Conservation (phyloP, 1,140 invertebrate genomes). For the Phocides pigmalion region DNA sequence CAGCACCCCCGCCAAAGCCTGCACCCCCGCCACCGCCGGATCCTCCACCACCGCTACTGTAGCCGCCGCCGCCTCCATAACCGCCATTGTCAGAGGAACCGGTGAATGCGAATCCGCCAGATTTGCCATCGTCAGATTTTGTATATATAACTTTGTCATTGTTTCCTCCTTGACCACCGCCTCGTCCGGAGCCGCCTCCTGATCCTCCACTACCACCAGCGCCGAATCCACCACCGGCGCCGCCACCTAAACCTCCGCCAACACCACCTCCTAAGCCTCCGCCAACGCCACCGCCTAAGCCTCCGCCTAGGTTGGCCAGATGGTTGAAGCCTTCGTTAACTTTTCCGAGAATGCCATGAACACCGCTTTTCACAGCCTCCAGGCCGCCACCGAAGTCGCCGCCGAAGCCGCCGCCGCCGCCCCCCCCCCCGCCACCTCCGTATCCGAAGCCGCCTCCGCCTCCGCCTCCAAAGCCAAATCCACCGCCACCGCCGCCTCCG, state of each 20-base stretch:
- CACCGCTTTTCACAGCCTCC: slow-evolving; percentile 52
- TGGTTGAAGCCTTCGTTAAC: slow-evolving; percentile 40
- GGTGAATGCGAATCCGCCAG: slow-evolving; percentile 62
- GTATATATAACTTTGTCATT: slow-evolving; percentile 49
- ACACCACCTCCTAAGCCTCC: slow-evolving; percentile 36
- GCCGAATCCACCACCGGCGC: slow-evolving; percentile 39
- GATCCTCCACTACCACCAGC: slow-evolving; percentile 45
- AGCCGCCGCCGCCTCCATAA: slow-evolving; percentile 43
- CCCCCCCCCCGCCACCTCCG: slow-evolving; percentile 39
- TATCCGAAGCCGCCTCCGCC: slow-evolving; percentile 42
- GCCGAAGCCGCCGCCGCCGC: slow-evolving; percentile 39
- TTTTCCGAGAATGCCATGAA: slow-evolving; percentile 47
- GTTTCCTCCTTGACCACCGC: slow-evolving; percentile 57
- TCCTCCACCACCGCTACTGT: slow-evolving; percentile 43
- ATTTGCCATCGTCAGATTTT: slow-evolving; percentile 61
- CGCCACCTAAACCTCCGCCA: slow-evolving; percentile 38
- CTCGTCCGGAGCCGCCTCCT: slow-evolving; percentile 39
- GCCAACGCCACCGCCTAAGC: background rate
- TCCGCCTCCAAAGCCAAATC: slow-evolving; percentile 37
- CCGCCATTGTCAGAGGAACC: slow-evolving; percentile 46
- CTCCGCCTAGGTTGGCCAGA: slow-evolving; percentile 24
- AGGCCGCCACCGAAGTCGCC: slow-evolving; percentile 44
- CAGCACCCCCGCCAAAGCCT: slow-evolving; percentile 41
- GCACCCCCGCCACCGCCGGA: slow-evolving; percentile 33
- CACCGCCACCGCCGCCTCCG: slow-evolving; percentile 48